Evolutionary conservation across 2,888 invertebrate species (phyloP).

Genomic region (Galerucella calmariensis): DNA sequence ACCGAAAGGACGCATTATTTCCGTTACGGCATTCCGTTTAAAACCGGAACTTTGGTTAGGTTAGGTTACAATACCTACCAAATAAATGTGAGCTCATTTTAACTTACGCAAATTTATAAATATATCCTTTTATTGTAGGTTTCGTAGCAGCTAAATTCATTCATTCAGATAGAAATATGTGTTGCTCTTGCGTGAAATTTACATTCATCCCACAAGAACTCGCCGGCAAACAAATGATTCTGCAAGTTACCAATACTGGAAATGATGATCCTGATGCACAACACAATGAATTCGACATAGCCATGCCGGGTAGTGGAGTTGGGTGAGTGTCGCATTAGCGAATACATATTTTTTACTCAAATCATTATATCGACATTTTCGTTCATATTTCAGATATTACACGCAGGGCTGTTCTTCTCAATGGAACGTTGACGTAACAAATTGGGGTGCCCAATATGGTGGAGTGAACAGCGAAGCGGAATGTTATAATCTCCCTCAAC

Average conservation of each 20-base stretch:
- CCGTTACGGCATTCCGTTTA: too few relatives aligned
- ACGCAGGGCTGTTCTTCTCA: constrained; percentile 44
- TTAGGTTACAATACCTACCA: too few relatives aligned
- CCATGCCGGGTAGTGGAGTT: constrained; percentile 32
- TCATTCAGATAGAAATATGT: constrained; percentile 41
- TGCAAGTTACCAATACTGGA: constrained; percentile 48
- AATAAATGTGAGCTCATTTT: too few relatives aligned
- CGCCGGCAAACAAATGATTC: constrained; percentile 45
- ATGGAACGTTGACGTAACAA: constrained; percentile 45
- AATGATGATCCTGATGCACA: constrained; percentile 23
- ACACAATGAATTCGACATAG: constrained; percentile 26
- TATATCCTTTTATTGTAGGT: constrained; percentile 19
- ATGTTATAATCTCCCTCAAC: constrained; percentile 44
- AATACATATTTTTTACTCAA: too few relatives aligned
- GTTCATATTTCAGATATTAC: constrained; percentile 33
- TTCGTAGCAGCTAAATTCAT: constrained; percentile 47
- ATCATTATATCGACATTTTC: not conserved
- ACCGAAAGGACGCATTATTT: too few relatives aligned
- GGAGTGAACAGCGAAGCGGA: constrained; percentile 42
- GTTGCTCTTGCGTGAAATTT: constrained; percentile 46
- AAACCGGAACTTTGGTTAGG: too few relatives aligned
- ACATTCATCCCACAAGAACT: constrained; percentile 41
- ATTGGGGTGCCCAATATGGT: constrained; percentile 49
- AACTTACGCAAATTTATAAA: not conserved
- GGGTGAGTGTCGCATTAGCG: not conserved